Conservation (phyloP, 2,888 invertebrate genomes). For the Euphydryas editha region DNA sequence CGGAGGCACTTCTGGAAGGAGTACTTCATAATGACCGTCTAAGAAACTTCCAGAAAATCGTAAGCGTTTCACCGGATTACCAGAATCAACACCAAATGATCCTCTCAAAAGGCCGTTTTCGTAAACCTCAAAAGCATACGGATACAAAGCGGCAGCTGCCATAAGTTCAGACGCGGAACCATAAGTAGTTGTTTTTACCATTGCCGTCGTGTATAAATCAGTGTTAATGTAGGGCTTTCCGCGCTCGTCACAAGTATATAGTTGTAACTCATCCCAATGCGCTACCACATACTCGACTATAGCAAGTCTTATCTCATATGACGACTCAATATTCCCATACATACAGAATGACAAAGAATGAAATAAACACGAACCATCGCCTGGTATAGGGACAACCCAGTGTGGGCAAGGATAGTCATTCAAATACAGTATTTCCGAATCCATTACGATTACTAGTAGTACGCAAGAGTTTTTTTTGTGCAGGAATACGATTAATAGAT, state of each 20-base stretch:
- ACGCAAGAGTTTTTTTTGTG: no score
- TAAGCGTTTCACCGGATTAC: slow-evolving; percentile 38
- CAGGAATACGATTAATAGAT: no score
- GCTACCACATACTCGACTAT: slow-evolving; percentile 38
- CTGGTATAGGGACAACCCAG: slow-evolving; percentile 23
- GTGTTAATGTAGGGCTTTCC: slow-evolving; percentile 39
- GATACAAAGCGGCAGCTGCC: slow-evolving; percentile 35
- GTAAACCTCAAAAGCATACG: slow-evolving; percentile 35
- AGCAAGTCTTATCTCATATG: slow-evolving; percentile 26
- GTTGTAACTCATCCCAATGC: slow-evolving; percentile 39
- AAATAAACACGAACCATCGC: slow-evolving; percentile 41
- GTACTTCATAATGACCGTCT: neutral
- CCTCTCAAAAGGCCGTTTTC: neutral
- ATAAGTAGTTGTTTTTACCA: slow-evolving; percentile 37
- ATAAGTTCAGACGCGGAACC: slow-evolving; percentile 40
- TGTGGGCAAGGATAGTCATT: slow-evolving; percentile 34
- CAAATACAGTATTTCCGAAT: slow-evolving; percentile 34
- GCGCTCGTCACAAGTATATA: slow-evolving; percentile 41
- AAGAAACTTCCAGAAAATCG: slow-evolving; percentile 29
- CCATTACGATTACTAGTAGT: no score
- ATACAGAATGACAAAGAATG: slow-evolving; percentile 31
- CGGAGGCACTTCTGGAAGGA: neutral
- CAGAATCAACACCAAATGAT: slow-evolving; percentile 33
- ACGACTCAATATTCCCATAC: slow-evolving; percentile 31
- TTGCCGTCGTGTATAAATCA: slow-evolving; percentile 36